Evolutionary conservation across 2,113 vertebrate genomes (phyloP).

Genomic region (Sebastes fasciatus): DNA sequence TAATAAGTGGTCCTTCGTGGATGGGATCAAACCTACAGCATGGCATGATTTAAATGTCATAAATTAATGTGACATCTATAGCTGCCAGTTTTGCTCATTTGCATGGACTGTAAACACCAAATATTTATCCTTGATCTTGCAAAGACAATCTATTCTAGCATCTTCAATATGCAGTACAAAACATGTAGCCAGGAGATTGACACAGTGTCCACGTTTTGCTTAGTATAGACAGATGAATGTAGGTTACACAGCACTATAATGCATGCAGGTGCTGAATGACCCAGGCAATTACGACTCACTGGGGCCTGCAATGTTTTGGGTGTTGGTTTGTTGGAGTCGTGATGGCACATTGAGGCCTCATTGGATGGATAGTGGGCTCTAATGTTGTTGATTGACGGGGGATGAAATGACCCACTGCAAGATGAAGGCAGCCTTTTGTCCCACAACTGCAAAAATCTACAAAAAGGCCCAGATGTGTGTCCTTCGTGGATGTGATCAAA

Average conservation of each 20-base stretch:
- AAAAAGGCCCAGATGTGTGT: conserved; percentile 44
- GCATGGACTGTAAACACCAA: not conserved
- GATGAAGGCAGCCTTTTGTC: conserved; percentile 63
- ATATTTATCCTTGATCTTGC: not conserved
- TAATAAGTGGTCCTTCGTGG: not conserved
- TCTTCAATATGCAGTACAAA: not conserved
- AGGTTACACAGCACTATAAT: conserved; percentile 30
- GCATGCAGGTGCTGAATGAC: conserved; percentile 8
- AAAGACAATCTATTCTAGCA: not conserved
- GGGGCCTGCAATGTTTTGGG: conserved; percentile 19
- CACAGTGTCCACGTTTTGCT: conserved; percentile 14
- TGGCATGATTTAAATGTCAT: not conserved
- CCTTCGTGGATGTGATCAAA: not conserved
- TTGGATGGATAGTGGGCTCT: not conserved
- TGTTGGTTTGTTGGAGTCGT: conserved; percentile 4
- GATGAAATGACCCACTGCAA: conserved; percentile 37
- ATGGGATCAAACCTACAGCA: not conserved
- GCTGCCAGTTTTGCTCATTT: not conserved
- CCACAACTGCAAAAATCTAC: conserved; percentile 39
- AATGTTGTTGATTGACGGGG: not conserved
- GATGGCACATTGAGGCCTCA: conserved; percentile 1
- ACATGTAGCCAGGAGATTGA: not conserved
- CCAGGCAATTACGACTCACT: conserved; percentile 44
- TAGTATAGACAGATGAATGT: conserved; percentile 31
- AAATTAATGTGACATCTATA: not conserved